Conservation (phyloP, 1,140 invertebrate species). For the Rhopalosiphum padi region DNA sequence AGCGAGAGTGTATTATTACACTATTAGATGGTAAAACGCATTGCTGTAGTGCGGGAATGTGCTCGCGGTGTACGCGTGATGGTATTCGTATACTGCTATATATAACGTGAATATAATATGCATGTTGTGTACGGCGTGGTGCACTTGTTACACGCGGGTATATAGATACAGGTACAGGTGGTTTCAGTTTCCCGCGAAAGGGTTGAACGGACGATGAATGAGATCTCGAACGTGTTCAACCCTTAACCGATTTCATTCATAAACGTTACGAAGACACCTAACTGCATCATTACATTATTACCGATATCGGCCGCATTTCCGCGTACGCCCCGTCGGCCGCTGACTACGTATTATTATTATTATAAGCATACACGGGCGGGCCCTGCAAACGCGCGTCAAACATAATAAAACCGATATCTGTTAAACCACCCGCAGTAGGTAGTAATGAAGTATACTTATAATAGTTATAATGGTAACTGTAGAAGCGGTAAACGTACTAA, state of each 20-base stretch:
- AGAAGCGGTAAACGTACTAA: no score
- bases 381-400: background rate
- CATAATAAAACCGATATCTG: background rate
- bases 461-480: no score
- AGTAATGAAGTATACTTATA: no score
- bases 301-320: background rate
- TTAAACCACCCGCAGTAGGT: background rate
- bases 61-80: background rate
- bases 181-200: constrained; percentile 21
- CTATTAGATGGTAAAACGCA: background rate
- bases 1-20: background rate
- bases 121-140: background rate
- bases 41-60: background rate
- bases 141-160: constrained; percentile 11
- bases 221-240: background rate
- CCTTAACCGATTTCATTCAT: constrained; percentile 36
- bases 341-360: background rate
- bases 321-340: background rate
- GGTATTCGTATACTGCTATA: no score
- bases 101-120: background rate
- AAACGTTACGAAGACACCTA: background rate
- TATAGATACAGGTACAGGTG: background rate
- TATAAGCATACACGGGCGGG: background rate
- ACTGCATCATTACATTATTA: background rate
- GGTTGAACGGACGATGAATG: constrained; percentile 40